Percentiles rank a stretch among this genome's conserved stretches.
These are phyloP conservation scores for Deroplatys truncata DNA, from an alignment of 2,888 invertebrate species.

Conservation along the genomic window DNA sequence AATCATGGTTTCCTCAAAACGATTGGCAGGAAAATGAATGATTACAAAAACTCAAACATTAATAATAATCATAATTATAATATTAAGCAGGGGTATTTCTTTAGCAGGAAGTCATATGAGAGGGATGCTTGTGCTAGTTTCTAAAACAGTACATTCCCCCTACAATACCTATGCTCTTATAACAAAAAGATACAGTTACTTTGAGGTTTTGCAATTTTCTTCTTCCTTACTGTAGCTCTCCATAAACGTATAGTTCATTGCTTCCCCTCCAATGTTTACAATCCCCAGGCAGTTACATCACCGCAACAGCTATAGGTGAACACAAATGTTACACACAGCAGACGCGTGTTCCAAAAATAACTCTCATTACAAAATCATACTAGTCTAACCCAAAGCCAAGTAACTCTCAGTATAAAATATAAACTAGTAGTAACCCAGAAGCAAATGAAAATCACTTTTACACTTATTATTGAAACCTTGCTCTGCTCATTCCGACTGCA, in stretches of 20 bases:
- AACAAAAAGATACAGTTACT: not conserved
- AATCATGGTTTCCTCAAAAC: not conserved
- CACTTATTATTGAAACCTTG: not conserved
- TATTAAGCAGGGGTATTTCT: not conserved
- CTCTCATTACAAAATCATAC: no score
- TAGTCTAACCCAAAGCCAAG: no score
- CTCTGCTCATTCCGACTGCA: not conserved
- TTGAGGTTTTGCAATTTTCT: not conserved
- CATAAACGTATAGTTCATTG: not conserved
- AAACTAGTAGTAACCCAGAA: not conserved
- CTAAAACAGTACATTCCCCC: not conserved
- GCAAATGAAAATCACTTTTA: not conserved
- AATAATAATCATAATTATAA: conserved; percentile 2
- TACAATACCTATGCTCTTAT: not conserved
- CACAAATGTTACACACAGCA: not conserved
- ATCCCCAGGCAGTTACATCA: no score
- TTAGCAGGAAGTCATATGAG: not conserved
- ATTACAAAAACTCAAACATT: conserved; percentile 1
- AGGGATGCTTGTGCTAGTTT: not conserved
- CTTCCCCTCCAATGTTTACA: no score
- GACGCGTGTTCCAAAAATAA: not conserved
- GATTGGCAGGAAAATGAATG: conserved; percentile 1
- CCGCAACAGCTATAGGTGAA: not conserved
- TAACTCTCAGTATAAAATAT: no score
- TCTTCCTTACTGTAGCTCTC: not conserved